phyloP scores from a whole-genome alignment of 2,797 vertebrate species.

The Siniperca undulata region DNA sequence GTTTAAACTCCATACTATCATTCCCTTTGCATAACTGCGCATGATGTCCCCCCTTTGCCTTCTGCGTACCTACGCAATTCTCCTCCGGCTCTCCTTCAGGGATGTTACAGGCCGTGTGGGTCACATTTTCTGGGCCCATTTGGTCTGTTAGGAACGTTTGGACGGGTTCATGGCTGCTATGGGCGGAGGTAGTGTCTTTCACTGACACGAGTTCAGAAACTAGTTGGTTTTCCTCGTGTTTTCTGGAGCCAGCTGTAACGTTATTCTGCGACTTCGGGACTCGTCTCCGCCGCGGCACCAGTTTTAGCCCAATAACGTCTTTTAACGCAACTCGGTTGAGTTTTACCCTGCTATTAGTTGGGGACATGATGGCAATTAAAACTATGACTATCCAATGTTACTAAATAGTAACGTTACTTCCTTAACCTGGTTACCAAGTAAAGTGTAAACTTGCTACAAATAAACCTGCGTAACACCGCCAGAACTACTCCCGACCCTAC shows the following conservation, averaged over 20 bases:
- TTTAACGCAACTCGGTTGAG: constrained; percentile 54
- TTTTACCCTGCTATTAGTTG: constrained; percentile 58
- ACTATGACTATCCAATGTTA: fast-evolving
- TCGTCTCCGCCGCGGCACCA: constrained; percentile 39
- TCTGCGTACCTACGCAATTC: neutral
- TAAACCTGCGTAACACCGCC: neutral
- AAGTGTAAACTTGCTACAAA: neutral
- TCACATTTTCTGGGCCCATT: neutral
- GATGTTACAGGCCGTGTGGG: fast-evolving
- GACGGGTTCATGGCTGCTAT: fast-evolving
- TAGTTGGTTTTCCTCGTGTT: neutral
- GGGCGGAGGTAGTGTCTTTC: neutral
- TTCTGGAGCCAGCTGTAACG: neutral
- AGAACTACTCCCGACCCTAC: fast-evolving
- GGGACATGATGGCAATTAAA: constrained; percentile 48
- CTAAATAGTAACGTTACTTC: neutral
- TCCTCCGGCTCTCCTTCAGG: neutral
- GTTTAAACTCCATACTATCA: neutral
- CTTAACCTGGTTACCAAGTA: neutral
- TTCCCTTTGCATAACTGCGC: neutral
- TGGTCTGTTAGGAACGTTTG: neutral
- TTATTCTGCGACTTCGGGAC: fast-evolving
- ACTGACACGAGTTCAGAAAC: neutral
- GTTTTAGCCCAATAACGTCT: constrained; percentile 14
- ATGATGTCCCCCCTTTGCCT: neutral